Percentiles rank a stretch among this genome's conserved stretches.
These are phyloP conservation scores for Cosmia trapezina DNA, from an alignment of 2,888 invertebrate species.

Conservation along the genomic window DNA sequence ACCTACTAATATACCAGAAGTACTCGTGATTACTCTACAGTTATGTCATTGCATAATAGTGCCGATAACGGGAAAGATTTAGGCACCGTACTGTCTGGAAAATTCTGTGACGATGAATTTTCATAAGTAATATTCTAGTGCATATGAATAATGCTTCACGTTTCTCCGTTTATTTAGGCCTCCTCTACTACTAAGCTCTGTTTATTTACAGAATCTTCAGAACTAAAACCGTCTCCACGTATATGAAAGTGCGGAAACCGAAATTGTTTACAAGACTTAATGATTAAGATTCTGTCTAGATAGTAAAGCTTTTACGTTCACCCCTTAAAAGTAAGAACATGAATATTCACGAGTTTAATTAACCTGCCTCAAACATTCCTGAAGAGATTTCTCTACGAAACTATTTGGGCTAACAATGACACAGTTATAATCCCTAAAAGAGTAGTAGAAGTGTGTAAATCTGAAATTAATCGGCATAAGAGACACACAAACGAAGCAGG, in stretches of 20 bases:
- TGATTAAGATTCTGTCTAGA: slow-evolving; percentile 54
- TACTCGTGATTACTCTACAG: slow-evolving; percentile 55
- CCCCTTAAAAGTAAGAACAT: slow-evolving; percentile 61
- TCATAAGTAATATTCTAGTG: neutral
- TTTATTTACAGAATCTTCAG: neutral
- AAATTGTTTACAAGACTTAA: slow-evolving; percentile 43
- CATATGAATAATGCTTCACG: neutral
- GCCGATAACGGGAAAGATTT: slow-evolving; percentile 51
- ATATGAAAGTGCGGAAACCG: slow-evolving; percentile 32
- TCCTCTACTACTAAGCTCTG: neutral
- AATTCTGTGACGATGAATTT: neutral
- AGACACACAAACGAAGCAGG: slow-evolving; percentile 55
- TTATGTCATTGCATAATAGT: slow-evolving; percentile 59
- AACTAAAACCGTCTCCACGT: slow-evolving; percentile 1
- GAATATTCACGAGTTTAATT: slow-evolving; percentile 64
- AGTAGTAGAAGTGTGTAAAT: slow-evolving; percentile 49
- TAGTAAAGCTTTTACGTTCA: slow-evolving; percentile 56
- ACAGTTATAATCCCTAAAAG: slow-evolving; percentile 48
- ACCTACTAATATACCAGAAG: slow-evolving; percentile 36
- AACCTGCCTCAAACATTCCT: slow-evolving; percentile 50
- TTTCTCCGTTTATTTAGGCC: neutral
- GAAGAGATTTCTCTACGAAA: slow-evolving; percentile 57
- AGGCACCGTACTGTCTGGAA: slow-evolving; percentile 49
- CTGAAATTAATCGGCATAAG: slow-evolving; percentile 54
- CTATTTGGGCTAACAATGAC: slow-evolving; percentile 55